These are phyloP conservation scores for Plestiodon gilberti DNA, from an alignment of 2,113 vertebrate species.

Conservation along the genomic window DNA sequence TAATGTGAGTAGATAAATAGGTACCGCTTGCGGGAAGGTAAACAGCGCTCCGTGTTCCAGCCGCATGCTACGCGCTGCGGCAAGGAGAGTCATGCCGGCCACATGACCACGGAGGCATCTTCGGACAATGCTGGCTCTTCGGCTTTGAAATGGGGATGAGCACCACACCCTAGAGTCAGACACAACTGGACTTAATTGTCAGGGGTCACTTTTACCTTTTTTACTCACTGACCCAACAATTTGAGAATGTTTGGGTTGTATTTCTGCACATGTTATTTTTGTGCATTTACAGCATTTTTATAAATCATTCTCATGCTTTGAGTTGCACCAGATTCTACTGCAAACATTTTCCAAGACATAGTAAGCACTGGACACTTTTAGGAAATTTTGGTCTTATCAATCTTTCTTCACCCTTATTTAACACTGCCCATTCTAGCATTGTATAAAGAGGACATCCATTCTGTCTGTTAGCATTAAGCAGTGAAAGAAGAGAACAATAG, in stretches of 20 bases:
- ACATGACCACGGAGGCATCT: too few species aligned
- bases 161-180: too few species aligned
- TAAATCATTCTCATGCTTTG: slow-evolving; percentile 31
- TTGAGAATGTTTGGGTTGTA: neutral
- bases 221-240: neutral
- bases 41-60: too few species aligned
- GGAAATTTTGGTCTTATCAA: slow-evolving; percentile 52
- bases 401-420: slow-evolving; percentile 47
- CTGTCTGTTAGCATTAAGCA: slow-evolving; percentile 65
- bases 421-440: slow-evolving; percentile 58
- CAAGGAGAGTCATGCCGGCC: too few species aligned
- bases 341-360: slow-evolving; percentile 45
- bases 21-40: too few species aligned
- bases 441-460: slow-evolving; percentile 64
- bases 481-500: slow-evolving; percentile 64
- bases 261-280: slow-evolving; percentile 26
- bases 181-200: too few species aligned
- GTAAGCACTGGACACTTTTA: slow-evolving; percentile 42
- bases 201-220: too few species aligned
- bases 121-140: too few species aligned
- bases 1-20: too few species aligned
- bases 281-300: slow-evolving; percentile 4
- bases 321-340: slow-evolving; percentile 21
- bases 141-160: too few species aligned
- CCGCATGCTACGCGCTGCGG: too few species aligned